phyloP scores from a whole-genome alignment of 2,888 invertebrate genomes.

The Hermaeophaga mercurialis region DNA sequence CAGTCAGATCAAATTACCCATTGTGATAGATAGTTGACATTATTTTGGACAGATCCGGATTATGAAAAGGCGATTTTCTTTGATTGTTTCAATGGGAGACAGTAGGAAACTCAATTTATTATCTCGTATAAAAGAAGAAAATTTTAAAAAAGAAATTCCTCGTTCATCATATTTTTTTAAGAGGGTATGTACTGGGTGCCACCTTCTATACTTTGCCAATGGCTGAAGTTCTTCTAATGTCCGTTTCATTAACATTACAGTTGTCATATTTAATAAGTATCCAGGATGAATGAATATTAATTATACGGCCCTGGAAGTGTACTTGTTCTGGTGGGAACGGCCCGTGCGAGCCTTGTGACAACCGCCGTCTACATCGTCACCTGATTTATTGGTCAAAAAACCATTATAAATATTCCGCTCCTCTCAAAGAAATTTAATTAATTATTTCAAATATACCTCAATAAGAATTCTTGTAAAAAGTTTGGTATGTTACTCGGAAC shows the following conservation, averaged over 20 bases:
- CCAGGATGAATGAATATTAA: neutral
- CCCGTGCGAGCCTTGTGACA: conserved; percentile 51
- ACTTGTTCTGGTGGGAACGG: conserved; percentile 47
- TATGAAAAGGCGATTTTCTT: conserved; percentile 15
- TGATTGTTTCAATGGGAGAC: conserved; percentile 13
- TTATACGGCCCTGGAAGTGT: conserved; percentile 40
- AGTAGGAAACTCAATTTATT: conserved; percentile 16
- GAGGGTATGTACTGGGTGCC: too few relatives aligned
- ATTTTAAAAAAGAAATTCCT: too few relatives aligned
- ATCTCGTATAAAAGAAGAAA: too few relatives aligned
- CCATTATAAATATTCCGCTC: conserved; percentile 56
- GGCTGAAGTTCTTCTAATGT: too few relatives aligned
- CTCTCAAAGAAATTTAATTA: conserved; percentile 59
- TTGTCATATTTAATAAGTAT: conserved; percentile 1
- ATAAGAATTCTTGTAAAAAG: conserved; percentile 57
- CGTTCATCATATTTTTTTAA: too few relatives aligned
- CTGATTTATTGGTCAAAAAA: conserved; percentile 57
- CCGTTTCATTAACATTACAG: neutral
- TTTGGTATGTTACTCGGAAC: conserved; percentile 57
- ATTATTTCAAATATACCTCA: conserved; percentile 59
- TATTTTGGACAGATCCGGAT: conserved; percentile 33
- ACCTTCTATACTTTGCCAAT: too few relatives aligned
- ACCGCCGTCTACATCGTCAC: conserved; percentile 54
- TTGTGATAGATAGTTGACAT: conserved; percentile 49
- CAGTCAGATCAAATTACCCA: conserved; percentile 53